A percentile compares a stretch with the other conserved stretches of the same genome.
Conservation (phyloP, 2,888 invertebrate species). For the Hedya salicella region DNA sequence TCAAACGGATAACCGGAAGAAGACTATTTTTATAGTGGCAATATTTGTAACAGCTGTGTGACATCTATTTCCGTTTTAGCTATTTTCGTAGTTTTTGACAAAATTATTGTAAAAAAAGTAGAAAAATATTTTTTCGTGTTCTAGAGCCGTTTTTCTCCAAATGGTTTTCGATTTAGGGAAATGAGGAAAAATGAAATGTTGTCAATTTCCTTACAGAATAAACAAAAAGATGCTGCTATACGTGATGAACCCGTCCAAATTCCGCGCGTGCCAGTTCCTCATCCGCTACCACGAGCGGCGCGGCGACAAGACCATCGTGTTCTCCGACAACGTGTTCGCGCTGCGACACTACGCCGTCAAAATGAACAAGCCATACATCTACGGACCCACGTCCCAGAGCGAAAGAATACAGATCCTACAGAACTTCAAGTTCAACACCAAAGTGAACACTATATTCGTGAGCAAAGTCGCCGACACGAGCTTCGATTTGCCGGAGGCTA, state of each 20-base stretch:
- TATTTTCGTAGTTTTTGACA: too few relatives aligned
- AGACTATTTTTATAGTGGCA: too few relatives aligned
- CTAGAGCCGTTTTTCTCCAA: too few relatives aligned
- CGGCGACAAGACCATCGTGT: constrained; percentile 99
- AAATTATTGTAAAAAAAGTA: too few relatives aligned
- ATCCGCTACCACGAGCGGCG: constrained; percentile 96
- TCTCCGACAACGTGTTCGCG: constrained; percentile 99
- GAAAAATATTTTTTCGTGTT: too few relatives aligned
- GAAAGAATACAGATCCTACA: constrained; percentile 99
- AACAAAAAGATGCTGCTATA: constrained; percentile 96
- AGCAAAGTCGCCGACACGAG: constrained; percentile 99
- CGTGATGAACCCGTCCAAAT: constrained; percentile 99
- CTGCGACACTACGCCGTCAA: constrained; percentile 98
- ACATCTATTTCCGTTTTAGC: too few relatives aligned
- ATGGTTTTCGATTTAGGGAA: too few relatives aligned
- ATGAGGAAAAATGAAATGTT: too few relatives aligned
- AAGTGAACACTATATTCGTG: constrained; percentile 99
- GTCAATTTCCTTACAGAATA: constrained; percentile 84
- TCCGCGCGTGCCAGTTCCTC: constrained; percentile 97
- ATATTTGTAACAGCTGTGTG: too few relatives aligned
- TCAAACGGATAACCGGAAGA: too few relatives aligned
- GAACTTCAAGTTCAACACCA: constrained; percentile 99
- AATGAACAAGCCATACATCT: constrained; percentile 99
- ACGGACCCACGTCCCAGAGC: constrained; percentile 97
- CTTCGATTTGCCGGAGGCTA: constrained; percentile 99